Evolutionary conservation across 2,888 invertebrate species (phyloP).

Genomic region (Hirudinaria manillensis): DNA sequence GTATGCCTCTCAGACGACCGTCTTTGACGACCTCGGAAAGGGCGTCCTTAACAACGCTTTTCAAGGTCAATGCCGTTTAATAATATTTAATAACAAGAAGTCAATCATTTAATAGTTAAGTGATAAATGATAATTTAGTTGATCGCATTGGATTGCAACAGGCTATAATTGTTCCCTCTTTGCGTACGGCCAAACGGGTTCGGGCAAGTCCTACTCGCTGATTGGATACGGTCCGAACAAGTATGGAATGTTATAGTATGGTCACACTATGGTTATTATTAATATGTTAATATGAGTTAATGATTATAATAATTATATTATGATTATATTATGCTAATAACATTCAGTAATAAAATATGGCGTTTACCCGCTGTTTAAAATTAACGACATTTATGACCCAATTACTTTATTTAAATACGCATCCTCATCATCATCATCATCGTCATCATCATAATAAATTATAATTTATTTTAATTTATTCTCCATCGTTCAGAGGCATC

Average conservation of each 20-base stretch:
- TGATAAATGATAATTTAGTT: background rate
- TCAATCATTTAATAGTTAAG: background rate
- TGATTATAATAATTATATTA: conserved; percentile 2
- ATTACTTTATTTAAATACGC: background rate
- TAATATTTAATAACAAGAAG: background rate
- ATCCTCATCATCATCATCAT: background rate
- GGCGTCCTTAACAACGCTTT: conserved; percentile 55
- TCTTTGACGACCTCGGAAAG: conserved; percentile 53
- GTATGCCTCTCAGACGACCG: conserved; percentile 52
- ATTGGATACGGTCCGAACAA: conserved; percentile 49
- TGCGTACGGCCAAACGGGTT: conserved; percentile 56
- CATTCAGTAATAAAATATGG: too few species aligned
- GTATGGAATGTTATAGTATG: conserved; percentile 29
- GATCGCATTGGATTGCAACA: conserved; percentile 31
- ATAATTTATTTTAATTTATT: background rate
- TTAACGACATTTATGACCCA: too few species aligned
- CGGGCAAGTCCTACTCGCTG: conserved; percentile 55
- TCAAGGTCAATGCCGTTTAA: conserved; percentile 44
- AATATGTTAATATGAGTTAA: background rate
- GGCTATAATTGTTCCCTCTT: conserved; percentile 55
- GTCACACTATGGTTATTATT: background rate
- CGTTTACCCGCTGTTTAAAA: too few species aligned
- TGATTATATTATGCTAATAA: background rate
- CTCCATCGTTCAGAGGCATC: conserved; percentile 55
- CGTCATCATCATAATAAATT: background rate